Conservation (phyloP, 2,888 invertebrate genomes). For the Apeira syringaria region DNA sequence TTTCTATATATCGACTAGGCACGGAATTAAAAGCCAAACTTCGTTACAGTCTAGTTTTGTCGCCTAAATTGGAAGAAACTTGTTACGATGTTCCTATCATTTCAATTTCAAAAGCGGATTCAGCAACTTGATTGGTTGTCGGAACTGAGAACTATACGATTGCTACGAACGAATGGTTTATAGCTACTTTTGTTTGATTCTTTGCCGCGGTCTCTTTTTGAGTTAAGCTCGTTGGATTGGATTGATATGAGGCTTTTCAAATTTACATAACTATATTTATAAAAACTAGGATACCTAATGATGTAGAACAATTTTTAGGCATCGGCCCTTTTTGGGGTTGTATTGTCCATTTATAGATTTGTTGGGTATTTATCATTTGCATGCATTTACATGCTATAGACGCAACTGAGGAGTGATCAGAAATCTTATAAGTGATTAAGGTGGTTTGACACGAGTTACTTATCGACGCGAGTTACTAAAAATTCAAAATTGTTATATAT, state of each 20-base stretch:
- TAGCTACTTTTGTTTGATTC: constrained; percentile 10
- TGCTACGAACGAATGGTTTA: constrained; percentile 9
- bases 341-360: no score
- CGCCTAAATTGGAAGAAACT: constrained; percentile 78
- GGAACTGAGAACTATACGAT: constrained; percentile 27
- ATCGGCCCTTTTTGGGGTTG: no score
- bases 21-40: constrained; percentile 77
- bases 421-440: no score
- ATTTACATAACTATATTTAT: no score
- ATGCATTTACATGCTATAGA: no score
- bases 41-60: constrained; percentile 76
- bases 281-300: no score
- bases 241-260: constrained; percentile 3
- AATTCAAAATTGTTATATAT: no score
- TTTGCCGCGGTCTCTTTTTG: neutral
- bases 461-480: no score
- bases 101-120: constrained; percentile 79
- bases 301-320: no score
- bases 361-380: no score
- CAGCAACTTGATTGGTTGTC: constrained; percentile 73
- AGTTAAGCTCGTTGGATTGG: constrained; percentile 20
- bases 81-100: constrained; percentile 75
- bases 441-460: no score
- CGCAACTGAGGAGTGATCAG: no score
- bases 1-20: constrained; percentile 45